A percentile compares a stretch with the other conserved stretches of the same genome.
phyloP scores from a whole-genome alignment of 1,140 invertebrate species.

The Patella vulgata region DNA sequence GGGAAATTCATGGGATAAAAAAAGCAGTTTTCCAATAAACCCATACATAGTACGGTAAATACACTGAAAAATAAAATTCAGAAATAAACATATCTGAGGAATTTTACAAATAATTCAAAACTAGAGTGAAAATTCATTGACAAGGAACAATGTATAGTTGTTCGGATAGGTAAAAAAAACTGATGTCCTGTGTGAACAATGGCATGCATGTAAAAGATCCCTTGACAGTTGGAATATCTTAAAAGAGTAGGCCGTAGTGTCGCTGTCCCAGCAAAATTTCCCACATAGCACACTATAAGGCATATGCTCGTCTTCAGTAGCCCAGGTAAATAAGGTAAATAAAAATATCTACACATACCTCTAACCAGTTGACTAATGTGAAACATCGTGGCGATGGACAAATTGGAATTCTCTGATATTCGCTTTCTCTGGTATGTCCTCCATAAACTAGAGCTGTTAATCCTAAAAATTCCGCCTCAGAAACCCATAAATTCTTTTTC shows the following conservation, averaged over 20 bases:
- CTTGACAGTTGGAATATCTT: too few species aligned
- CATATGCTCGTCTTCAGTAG: too few species aligned
- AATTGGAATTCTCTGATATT: slow-evolving; percentile 42
- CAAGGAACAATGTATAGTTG: too few species aligned
- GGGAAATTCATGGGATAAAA: slow-evolving; percentile 57
- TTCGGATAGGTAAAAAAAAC: neutral
- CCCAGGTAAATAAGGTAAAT: too few species aligned
- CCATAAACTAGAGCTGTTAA: slow-evolving; percentile 46
- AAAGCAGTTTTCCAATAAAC: slow-evolving; percentile 51
- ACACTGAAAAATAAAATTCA: slow-evolving; percentile 38
- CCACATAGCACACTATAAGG: too few species aligned
- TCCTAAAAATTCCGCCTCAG: slow-evolving; percentile 55
- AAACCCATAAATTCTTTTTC: slow-evolving; percentile 49
- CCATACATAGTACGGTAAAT: slow-evolving; percentile 56
- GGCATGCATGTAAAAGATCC: too few species aligned
- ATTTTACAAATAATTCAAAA: neutral
- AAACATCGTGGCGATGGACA: slow-evolving; percentile 51
- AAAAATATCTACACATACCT: too few species aligned
- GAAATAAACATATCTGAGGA: neutral
- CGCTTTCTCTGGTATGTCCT: slow-evolving; percentile 17
- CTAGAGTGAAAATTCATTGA: neutral
- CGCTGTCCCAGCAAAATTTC: too few species aligned
- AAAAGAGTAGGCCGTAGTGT: too few species aligned
- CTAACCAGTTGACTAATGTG: slow-evolving; percentile 56
- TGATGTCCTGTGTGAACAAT: too few species aligned